Percentiles rank a stretch among this genome's conserved stretches.
Conservation (phyloP, 2,888 invertebrate genomes). For the Eremobia ochroleuca region DNA sequence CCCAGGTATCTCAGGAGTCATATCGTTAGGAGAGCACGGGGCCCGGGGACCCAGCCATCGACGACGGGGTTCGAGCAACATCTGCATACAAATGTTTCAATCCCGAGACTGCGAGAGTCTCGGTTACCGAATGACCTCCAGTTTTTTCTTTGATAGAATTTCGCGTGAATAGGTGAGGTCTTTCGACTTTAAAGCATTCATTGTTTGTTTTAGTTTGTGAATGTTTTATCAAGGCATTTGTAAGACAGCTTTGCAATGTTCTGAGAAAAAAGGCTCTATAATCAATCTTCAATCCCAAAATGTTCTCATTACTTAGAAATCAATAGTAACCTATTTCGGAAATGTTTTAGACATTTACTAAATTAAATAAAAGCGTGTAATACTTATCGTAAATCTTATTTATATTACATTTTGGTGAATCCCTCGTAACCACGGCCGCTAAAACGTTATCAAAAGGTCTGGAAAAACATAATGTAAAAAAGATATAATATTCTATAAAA, state of each 20-base stretch:
- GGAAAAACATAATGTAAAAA: conserved; percentile 7
- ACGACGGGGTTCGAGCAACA: conserved; percentile 48
- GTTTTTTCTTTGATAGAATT: conserved; percentile 60
- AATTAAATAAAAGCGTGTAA: not conserved
- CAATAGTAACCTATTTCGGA: not conserved
- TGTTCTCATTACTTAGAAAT: conserved; percentile 10
- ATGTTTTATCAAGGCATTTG: conserved; percentile 46
- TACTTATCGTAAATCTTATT: conserved; percentile 26
- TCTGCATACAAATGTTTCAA: conserved; percentile 70
- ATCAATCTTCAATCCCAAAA: not conserved
- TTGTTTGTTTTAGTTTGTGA: conserved; percentile 57
- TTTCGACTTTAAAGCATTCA: conserved; percentile 48
- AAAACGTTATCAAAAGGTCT: conserved; percentile 24
- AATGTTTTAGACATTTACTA: not conserved
- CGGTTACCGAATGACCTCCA: conserved; percentile 46
- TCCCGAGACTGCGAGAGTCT: conserved; percentile 32
- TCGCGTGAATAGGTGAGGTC: conserved; percentile 48
- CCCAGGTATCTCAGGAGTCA: conserved; percentile 56
- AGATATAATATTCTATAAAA: not conserved
- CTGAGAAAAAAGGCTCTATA: not conserved
- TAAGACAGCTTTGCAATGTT: conserved; percentile 26
- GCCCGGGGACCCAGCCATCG: conserved; percentile 47
- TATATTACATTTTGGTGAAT: conserved; percentile 12
- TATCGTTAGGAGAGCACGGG: conserved; percentile 58
- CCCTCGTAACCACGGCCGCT: conserved; percentile 13